A percentile compares a stretch with the other conserved stretches of the same genome.
Conservation (phyloP, 2,113 vertebrate species). For the Otolemur garnettii region DNA sequence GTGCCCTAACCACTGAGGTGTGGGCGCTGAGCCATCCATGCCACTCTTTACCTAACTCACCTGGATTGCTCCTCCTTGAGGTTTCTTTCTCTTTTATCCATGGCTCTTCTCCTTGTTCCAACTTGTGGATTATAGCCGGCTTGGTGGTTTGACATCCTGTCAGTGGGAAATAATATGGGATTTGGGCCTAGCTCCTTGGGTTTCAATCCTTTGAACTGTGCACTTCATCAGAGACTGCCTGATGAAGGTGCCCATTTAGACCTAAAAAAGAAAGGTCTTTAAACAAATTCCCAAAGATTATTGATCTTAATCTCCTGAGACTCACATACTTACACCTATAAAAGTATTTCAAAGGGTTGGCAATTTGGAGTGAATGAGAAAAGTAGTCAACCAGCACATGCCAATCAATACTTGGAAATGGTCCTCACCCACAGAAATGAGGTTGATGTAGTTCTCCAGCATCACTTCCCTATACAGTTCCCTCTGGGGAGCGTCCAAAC, state of each 20-base stretch:
- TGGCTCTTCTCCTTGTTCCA: conserved; percentile 44
- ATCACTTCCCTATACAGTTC: conserved; percentile 5
- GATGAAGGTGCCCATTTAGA: background rate
- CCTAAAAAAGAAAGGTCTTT: background rate
- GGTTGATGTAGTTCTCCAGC: conserved; percentile 36
- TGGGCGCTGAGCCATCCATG: too few species aligned
- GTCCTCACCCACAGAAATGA: conserved; percentile 48
- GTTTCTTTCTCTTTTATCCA: background rate
- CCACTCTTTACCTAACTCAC: background rate
- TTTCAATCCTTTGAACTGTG: background rate
- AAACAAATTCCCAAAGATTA: background rate
- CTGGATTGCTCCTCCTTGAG: background rate
- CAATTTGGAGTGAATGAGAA: background rate
- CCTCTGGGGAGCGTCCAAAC: background rate
- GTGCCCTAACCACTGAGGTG: too few species aligned
- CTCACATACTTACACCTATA: background rate
- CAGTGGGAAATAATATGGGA: background rate
- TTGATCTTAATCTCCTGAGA: background rate
- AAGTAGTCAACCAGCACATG: background rate
- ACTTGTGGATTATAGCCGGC: conserved; percentile 1
- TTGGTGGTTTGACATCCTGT: conserved; percentile 28
- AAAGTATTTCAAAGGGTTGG: background rate
- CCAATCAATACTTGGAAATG: background rate
- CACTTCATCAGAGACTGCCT: background rate
- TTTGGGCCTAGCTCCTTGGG: background rate